Evolutionary conservation across 2,113 vertebrate genomes (phyloP), one percentile per base, ranked within the genome.

Genomic region (Callospermophilus lateralis): DNA sequence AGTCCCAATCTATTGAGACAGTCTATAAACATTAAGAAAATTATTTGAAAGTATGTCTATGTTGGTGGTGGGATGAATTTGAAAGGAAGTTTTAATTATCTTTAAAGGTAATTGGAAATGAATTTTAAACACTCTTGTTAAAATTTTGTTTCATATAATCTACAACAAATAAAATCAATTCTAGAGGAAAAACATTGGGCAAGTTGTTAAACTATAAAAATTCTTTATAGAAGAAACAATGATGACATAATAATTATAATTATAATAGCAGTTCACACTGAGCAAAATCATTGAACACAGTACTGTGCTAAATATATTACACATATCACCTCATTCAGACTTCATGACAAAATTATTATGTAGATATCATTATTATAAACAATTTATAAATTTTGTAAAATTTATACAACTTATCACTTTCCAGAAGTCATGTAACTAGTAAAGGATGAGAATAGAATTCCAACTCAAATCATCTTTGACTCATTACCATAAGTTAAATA

Each of bases 81-180:
- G 22, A 84, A 92, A 89, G 8, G 20, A 92, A 67, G 13, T 73
- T 72, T 58, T 72, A 55, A 73, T 84, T 93, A 24, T 85, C 34
- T 95, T 91, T 83, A 94, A 95, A 94, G 34, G 19, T 37, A 93
- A 55, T 67, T 85, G 24, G 1, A 88, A 81, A 89, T 81, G 12
- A 45, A 10, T 45, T 45, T 95, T 67, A 58, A 58, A 90, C 87
- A 87, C 11, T 37, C 26, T 92, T 70, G 6, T n/a, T 34, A 95
- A 90, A 79, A 73, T 61, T 78, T 76, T 77, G 32, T 68, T 67
- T 34, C 37, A 34, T 51, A 78, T 53, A 48, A 45, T 39, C 55
- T 39, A 84, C 45, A 9, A 42, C 8, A 87, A 65, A 91, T 26
- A 77, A 94, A 63, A 81, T 94, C 20, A 89, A 81, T 78, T 91